Evolutionary conservation across 2,113 vertebrate species (phyloP), one percentile per base, ranked within the genome.

Genomic region (Meriones unguiculatus): DNA sequence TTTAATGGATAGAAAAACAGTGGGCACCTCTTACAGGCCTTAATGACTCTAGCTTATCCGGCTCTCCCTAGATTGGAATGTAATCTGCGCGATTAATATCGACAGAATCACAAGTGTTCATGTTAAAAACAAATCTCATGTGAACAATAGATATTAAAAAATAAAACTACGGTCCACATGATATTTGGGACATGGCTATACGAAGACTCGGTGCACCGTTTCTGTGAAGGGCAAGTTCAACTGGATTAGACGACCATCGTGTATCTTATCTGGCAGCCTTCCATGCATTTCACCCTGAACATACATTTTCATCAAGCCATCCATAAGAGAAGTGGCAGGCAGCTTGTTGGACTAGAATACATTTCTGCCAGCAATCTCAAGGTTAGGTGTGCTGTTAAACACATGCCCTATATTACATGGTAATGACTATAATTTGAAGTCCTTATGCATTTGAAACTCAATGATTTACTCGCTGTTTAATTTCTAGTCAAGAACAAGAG

Each of bases 401-500:
- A 5, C 54, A 10, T 38, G 62, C 7, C 2, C 89, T 93, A 2
- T 30, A 93, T 96, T 96, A 64, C 89, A 82, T 3, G 12, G 54
- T 95, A 97, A 95, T 97, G 97, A 80, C 91, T 97, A 70, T 89
- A 90, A 97, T 96, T 41, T 72, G 72, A 97, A 90, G 69, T 77
- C 87, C 20, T 85, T 93, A 38, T 3, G 2, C 52, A 8, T 93
- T 98, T 97, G 87, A 97, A 96, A 85, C 78, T 92, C 85, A 85
- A 84, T 57, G 84, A 91, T 88, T 94, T 89, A 92, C 82, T 93
- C 97, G 95, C 69, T 90, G 87, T 82, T 97, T 97, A 96, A 94
- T 94, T 97, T 96, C 89, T 93, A 38, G 93, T 97, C 84, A 96
- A 98, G 97, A 89, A 90, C 88, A 25, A 38, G 96, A 76, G 86